These are phyloP conservation scores for Tarsius wallacei DNA, from an alignment of 2,797 vertebrate genomes.

Conservation along the genomic window DNA sequence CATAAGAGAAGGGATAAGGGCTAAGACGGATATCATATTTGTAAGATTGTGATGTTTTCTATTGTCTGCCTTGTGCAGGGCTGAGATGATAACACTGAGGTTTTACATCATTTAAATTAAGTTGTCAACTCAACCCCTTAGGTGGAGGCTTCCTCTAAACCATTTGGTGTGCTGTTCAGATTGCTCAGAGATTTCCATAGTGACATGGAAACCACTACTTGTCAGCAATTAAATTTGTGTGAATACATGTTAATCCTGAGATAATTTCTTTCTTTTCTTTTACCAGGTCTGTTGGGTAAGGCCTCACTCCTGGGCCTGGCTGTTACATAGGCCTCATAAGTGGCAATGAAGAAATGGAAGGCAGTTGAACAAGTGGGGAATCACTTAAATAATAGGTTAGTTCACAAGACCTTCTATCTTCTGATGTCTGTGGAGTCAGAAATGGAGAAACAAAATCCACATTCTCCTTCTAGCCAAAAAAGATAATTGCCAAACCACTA, in stretches of 20 bases:
- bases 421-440: constrained; percentile 5
- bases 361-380: constrained; percentile 2
- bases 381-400: constrained; percentile 39
- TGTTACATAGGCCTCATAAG: constrained; percentile 8
- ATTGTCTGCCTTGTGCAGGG: constrained; percentile 22
- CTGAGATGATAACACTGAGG: constrained; percentile 44
- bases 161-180: constrained; percentile 56
- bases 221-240: constrained; percentile 6
- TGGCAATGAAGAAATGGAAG: constrained; percentile 43
- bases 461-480: background rate
- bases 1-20: constrained; percentile 38
- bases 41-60: constrained; percentile 51
- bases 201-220: constrained; percentile 63
- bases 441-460: constrained; percentile 32
- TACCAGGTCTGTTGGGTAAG: constrained; percentile 5
- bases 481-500: constrained; percentile 1
- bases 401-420: constrained; percentile 43
- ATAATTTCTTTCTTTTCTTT: constrained; percentile 43
- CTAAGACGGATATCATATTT: constrained; percentile 49
- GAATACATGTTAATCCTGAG: constrained; percentile 58
- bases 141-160: constrained; percentile 15
- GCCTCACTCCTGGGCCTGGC: constrained; percentile 11
- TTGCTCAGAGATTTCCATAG: constrained; percentile 60
- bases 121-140: constrained; percentile 58
- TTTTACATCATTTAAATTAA: constrained; percentile 77